Percentiles rank a stretch among this genome's conserved stretches.
phyloP scores from a whole-genome alignment of 2,113 vertebrate species.

The Orthochromis indermauri region DNA sequence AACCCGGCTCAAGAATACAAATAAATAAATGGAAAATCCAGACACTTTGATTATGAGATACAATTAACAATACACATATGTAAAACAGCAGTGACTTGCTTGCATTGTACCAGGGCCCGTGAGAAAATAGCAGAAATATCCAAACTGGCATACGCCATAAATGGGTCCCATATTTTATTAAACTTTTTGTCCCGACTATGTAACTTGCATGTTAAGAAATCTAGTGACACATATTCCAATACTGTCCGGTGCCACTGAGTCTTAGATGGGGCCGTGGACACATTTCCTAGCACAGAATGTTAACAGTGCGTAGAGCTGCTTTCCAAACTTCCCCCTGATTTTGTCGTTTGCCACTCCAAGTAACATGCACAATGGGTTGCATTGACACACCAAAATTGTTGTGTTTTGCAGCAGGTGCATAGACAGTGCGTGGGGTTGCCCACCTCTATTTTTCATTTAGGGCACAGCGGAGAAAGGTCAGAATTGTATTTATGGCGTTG shows the following conservation, averaged over 20 bases:
- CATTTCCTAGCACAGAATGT: neutral
- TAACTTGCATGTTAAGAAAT: neutral
- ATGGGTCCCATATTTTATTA: neutral
- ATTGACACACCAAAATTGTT: neutral
- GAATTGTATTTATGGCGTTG: neutral
- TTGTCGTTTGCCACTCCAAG: neutral
- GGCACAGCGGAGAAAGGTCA: neutral
- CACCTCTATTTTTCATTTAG: neutral
- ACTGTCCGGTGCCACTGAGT: rapidly evolving
- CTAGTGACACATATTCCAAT: neutral
- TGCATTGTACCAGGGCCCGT: neutral
- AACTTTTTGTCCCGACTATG: neutral
- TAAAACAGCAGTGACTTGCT: neutral
- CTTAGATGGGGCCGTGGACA: neutral
- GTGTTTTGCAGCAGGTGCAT: neutral
- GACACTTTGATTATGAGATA: neutral
- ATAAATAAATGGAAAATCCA: neutral
- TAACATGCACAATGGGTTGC: neutral
- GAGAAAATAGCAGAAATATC: neutral
- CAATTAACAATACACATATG: neutral
- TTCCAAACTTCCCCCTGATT: neutral
- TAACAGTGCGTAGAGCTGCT: neutral
- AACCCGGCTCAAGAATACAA: neutral
- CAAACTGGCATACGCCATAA: neutral
- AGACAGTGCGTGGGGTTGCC: neutral